Base-by-base conservation (phyloP, 2,113 vertebrate genomes). In the Psophia crepitans region DNA sequence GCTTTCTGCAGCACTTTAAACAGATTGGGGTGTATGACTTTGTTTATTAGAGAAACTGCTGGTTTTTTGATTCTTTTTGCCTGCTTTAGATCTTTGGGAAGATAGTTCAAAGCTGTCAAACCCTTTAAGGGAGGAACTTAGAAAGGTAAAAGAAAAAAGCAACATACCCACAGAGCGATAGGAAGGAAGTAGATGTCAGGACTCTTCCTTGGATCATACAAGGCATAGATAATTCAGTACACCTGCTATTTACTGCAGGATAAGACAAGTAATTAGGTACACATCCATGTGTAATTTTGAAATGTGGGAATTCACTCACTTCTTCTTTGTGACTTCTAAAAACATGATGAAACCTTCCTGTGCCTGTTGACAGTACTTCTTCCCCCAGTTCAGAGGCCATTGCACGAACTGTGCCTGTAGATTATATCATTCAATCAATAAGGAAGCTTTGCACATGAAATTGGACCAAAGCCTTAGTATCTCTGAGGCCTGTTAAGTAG, bases 61-160 rank as follows among this genome's bases (percentile, higher is more conserved):
- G 71, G 2, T 7, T 43, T 96, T 85, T 48, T 9, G 49, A 48
- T 78, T 44, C 48, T 57, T 87, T 83, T 81, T 77, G 30, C 68
- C 24, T 66, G 32, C 76, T 91, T 94, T 84, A 96, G 85, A 83
- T 96, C 77, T 94, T 88, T 43, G 64, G 71, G 28, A 91, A 96
- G 81, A 65, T 14, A 93, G 90, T 95, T 96, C 86, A 97, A 95
- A 97, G 78, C 75, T 90, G 78, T 90, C 86, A 92, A 6, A 70
- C 60, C 75, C 70, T 95, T 91, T 24, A 97, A 85, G 74, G 66
- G 30, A 87, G 30, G 54, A 91, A 91, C 30, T 87, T 37, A 83
- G 87, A 87, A 88, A 92, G 58, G n/a, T 33, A 81, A 93, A 97
- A 70, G 26, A 60, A 82, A 85, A 85, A 89, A 90, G 64, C 53